Evolutionary conservation across 2,888 invertebrate species (phyloP), one percentile per base, ranked within the genome.

Genomic region (Emesis furor): DNA sequence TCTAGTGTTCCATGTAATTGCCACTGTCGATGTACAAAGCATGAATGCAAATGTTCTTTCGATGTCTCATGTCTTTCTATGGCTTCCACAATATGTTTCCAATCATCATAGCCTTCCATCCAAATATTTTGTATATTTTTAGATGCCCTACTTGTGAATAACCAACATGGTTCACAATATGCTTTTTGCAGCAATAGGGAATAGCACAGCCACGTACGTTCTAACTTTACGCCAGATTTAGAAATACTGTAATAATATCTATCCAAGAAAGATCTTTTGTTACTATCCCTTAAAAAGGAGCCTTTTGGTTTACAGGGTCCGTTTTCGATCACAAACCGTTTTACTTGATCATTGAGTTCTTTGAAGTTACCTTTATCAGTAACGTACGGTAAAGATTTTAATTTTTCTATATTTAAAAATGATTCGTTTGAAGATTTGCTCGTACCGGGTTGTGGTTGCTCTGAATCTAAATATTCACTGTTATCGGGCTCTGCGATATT

Each of bases 21-120:
- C 75, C 81, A 83, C 71, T 81, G 81, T 85, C 65, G 76, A 83
- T 84, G 68, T 68, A 65, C 67, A 78, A 82, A 65, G 65, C 78
- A 86, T 46, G 14, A 51, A 73, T 73, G 55, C 73, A 73, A 55
- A 55, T 73, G 82, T 73, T 77, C 73, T 82, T 85, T 85, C 65
- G 78, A 87, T 86, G 81, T 84, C 79, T 84, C 82, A 73, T 86
- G 85, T 86, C 80, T 81, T 83, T 87, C 77, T 85, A 87, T 84
- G 83, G 84, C 81, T 37, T 83, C 76, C 46, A 73, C 78, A 79
- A 84, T 81, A 79, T 79, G 81, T 84, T 84, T 81, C 79, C 81
- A 81, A 76, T 81, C 75, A 68, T 73, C 76, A 78, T 81, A 46
- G 46, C 46, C 46, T 46, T 14, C 46, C 3, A 46, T 46, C 46